phyloP scores from a whole-genome alignment of 2,888 invertebrate genomes.

The Lochmaea capreae region DNA sequence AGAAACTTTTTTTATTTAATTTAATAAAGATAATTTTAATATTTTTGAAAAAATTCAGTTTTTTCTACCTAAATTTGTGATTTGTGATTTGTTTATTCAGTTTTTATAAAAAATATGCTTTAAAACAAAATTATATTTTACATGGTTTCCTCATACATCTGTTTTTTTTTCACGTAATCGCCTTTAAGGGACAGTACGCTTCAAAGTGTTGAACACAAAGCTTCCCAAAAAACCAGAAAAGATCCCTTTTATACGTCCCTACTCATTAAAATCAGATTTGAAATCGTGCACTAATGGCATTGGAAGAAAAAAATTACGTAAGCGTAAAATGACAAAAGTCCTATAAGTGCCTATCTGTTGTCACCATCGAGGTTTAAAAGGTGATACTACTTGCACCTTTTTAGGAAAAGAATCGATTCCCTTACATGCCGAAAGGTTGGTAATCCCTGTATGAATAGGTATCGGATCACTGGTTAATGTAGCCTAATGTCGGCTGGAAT shows the following conservation, averaged over 20 bases:
- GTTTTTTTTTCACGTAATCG: constrained; percentile 45
- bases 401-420: constrained; percentile 31
- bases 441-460: constrained; percentile 45
- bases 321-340: constrained; percentile 48
- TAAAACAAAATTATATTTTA: too few species aligned
- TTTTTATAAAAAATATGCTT: too few species aligned
- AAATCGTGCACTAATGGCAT: constrained; percentile 39
- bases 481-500: constrained; percentile 58
- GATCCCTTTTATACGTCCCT: constrained; percentile 38
- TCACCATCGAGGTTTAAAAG: constrained; percentile 45
- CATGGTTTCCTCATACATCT: constrained; percentile 42
- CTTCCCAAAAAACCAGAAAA: constrained; percentile 24
- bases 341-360: constrained; percentile 46
- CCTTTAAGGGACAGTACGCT: constrained; percentile 39
- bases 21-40: too few species aligned
- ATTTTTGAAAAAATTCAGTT: too few species aligned
- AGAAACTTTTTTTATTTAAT: too few species aligned
- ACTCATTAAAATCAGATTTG: constrained; percentile 49
- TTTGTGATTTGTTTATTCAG: too few species aligned
- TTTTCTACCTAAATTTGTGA: too few species aligned
- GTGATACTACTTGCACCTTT: constrained; percentile 48
- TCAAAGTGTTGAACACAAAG: constrained; percentile 39
- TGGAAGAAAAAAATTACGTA: constrained; percentile 35
- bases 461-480: constrained; percentile 60
- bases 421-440: constrained; percentile 29